phyloP scores from a whole-genome alignment of 2,113 vertebrate species.

The Diphyllodes magnificus region DNA sequence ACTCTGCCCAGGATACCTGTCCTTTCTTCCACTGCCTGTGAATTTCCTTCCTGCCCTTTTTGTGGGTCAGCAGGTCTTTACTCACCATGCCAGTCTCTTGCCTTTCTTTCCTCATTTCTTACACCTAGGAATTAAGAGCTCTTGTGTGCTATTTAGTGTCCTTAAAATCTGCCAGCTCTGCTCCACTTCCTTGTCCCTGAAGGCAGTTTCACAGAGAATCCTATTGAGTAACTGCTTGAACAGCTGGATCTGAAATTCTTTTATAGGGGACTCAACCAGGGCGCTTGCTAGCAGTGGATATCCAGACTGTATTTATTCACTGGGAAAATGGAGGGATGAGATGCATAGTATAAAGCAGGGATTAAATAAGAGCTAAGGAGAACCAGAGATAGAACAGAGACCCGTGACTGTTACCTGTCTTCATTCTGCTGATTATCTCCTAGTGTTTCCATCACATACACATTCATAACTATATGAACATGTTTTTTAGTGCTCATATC shows the following conservation, averaged over 20 bases:
- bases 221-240: neutral
- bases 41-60: neutral
- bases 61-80: neutral
- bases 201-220: neutral
- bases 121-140: neutral
- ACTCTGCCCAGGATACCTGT: neutral
- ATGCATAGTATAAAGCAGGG: neutral
- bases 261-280: neutral
- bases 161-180: neutral
- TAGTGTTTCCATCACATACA: neutral
- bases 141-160: fast-evolving
- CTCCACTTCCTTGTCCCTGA: neutral
- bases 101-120: neutral
- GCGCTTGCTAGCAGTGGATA: neutral
- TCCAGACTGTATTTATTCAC: neutral
- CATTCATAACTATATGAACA: neutral
- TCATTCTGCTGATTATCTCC: neutral
- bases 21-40: neutral
- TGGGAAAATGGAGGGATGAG: neutral
- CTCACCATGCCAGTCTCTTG: neutral
- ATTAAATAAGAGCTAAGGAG: neutral
- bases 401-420: neutral
- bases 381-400: neutral
- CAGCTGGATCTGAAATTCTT: neutral
- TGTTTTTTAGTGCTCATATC: neutral